These are phyloP conservation scores for Aurelia aurita complex sp. Pacific DNA, from an alignment of 30 jellyfish, hydroid and myxozoan species.

Conservation along the genomic window DNA sequence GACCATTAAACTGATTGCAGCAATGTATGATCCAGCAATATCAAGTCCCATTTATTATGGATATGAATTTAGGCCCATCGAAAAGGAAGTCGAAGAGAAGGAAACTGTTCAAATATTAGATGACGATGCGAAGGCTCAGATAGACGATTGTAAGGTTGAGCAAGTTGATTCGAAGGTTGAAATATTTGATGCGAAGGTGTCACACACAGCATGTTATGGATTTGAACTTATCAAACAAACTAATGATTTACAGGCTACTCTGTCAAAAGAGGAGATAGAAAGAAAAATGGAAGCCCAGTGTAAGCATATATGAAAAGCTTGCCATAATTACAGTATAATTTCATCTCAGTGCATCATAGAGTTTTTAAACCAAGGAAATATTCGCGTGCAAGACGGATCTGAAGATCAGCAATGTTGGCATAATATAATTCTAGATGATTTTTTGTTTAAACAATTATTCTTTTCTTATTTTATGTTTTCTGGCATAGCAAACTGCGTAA, in stretches of 20 bases:
- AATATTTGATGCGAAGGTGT: conserved; percentile 6
- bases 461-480: too few relatives aligned
- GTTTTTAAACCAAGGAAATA: too few relatives aligned
- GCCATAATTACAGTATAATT: too few relatives aligned
- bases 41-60: conserved; percentile 47
- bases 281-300: not conserved
- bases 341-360: too few relatives aligned
- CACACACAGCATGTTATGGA: conserved; percentile 63
- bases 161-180: not conserved
- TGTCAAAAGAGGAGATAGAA: not conserved
- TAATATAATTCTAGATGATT: too few relatives aligned
- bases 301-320: not conserved
- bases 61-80: conserved; percentile 19
- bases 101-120: too few relatives aligned
- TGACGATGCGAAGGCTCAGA: too few relatives aligned
- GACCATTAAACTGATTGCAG: not conserved
- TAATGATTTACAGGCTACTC: not conserved
- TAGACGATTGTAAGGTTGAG: not conserved
- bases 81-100: too few relatives aligned
- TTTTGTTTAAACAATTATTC: too few relatives aligned
- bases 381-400: too few relatives aligned
- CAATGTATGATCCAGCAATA: conserved; percentile 24
- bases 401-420: too few relatives aligned
- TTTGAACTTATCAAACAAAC: conserved; percentile 8
- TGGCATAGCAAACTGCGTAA: too few relatives aligned